Evolutionary conservation across 2,888 invertebrate species (phyloP), one percentile per base, ranked within the genome.

Genomic region (Sycophila texana): DNA sequence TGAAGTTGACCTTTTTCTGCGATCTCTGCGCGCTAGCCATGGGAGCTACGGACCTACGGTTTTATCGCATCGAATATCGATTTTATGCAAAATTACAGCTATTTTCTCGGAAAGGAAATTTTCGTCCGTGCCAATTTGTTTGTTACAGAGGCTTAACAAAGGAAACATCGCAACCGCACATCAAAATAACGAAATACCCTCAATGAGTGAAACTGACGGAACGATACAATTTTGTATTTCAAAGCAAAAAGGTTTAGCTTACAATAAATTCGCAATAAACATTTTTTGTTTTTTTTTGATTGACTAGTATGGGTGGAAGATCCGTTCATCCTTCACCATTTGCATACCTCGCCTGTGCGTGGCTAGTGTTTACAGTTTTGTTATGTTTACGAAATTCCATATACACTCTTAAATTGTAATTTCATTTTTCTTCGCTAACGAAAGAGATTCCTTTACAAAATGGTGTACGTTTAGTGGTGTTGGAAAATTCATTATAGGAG

Each of bases 261-360:
- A 72, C 22, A 5, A 65, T 66, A n/a, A n/a, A 67, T 71, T 51
- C 30, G 57, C 53, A 73, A 61, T 78, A 67, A 55, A 60, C 12
- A 3, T 30, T 30, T 30, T 30, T 30, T 7, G 1, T 39, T 39
- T 39, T 39, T 74, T 74, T 77, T 60, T 58, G 67, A 78, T 70
- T 79, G 79, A 79, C 79, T 79, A 79, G 79, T 79, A 74, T 79
- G 74, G 70, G 79, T 63, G 70, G 74, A 26, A 51, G 74, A 79
- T 18, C 39, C 65, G 39, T 26, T 5, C 18, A 47, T 57, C 51
- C 57, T 57, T 79, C 58, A 51, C 58, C 58, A 14, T 47, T 55
- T 18, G 13, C 57, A 65, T 49, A 26, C 39, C 4, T 58, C 58
- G 68, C 74, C 70, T 65, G 57, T 63, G 70, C 57, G 30, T 55